Evolutionary conservation across 2,113 vertebrate genomes (phyloP).

Genomic region (Myotis lucifugus): DNA sequence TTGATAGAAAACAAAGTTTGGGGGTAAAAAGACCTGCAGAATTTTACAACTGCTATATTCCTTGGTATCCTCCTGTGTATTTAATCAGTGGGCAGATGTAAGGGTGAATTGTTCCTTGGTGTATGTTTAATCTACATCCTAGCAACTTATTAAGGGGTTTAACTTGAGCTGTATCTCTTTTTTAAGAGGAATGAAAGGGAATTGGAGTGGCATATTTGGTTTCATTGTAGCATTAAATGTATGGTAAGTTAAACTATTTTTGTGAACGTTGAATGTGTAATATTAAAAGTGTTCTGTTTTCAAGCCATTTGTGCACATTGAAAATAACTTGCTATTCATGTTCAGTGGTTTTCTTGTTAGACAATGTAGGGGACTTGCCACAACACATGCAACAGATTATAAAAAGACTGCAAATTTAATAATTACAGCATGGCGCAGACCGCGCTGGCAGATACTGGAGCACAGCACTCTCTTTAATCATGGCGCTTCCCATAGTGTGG

Average conservation of each 20-base stretch:
- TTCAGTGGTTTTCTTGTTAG: slow-evolving; percentile 81
- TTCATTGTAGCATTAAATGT: slow-evolving; percentile 52
- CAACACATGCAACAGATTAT: slow-evolving; percentile 87
- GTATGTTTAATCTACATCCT: slow-evolving; percentile 49
- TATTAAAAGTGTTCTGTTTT: slow-evolving; percentile 76
- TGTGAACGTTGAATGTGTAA: slow-evolving; percentile 67
- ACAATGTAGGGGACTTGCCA: slow-evolving; percentile 75
- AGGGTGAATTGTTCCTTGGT: slow-evolving; percentile 51
- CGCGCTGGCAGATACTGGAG: slow-evolving; percentile 80
- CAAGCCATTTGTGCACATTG: slow-evolving; percentile 72
- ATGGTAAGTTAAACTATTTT: slow-evolving; percentile 69
- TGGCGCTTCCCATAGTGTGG: slow-evolving; percentile 82
- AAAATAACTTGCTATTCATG: slow-evolving; percentile 79
- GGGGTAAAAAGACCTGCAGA: background rate
- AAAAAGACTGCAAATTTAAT: slow-evolving; percentile 83
- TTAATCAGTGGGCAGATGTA: slow-evolving; percentile 55
- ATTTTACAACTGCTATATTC: background rate
- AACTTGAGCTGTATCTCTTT: slow-evolving; percentile 9
- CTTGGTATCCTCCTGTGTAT: slow-evolving; percentile 39
- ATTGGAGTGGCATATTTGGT: slow-evolving; percentile 51
- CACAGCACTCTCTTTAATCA: slow-evolving; percentile 84
- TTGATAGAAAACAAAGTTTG: background rate
- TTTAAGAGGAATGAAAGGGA: slow-evolving; percentile 73
- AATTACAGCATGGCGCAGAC: slow-evolving; percentile 84
- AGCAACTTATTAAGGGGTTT: slow-evolving; percentile 32